Conservation (phyloP, 1,140 invertebrate species). For the Thaumatotibia leucotreta region DNA sequence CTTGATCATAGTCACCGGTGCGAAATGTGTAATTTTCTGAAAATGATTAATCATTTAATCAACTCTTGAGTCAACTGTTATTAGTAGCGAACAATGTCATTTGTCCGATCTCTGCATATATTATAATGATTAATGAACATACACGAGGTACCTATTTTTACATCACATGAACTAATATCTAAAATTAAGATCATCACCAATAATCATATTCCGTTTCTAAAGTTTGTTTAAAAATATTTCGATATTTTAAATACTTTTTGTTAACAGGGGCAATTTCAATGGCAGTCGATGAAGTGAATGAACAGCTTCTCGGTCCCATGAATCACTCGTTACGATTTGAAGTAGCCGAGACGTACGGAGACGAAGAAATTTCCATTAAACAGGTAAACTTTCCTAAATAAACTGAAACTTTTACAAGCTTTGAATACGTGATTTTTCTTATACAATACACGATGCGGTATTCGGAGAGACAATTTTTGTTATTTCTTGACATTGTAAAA, state of each 20-base stretch:
- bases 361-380: slow-evolving; percentile 90
- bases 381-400: slow-evolving; percentile 77
- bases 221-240: not conserved
- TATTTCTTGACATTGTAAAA: too few species aligned
- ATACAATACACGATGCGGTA: slow-evolving; percentile 31
- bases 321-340: slow-evolving; percentile 87
- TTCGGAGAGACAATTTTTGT: not conserved
- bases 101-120: too few species aligned
- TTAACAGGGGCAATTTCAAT: slow-evolving; percentile 88
- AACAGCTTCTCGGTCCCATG: slow-evolving; percentile 77
- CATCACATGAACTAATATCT: too few species aligned
- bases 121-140: too few species aligned
- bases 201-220: too few species aligned
- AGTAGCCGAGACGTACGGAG: slow-evolving; percentile 94
- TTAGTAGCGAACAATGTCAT: too few species aligned
- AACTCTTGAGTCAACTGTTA: too few species aligned
- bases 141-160: too few species aligned
- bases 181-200: too few species aligned
- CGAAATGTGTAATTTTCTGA: too few species aligned
- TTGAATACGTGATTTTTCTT: slow-evolving; percentile 31
- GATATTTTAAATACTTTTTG: not conserved
- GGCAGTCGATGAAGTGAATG: slow-evolving; percentile 85
- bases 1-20: too few species aligned
- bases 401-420: slow-evolving; percentile 24
- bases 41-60: too few species aligned